Percentiles rank a stretch among this genome's conserved stretches.
Evolutionary conservation across 2,113 vertebrate genomes (phyloP).

Genomic region (Eupsittula cactorum): DNA sequence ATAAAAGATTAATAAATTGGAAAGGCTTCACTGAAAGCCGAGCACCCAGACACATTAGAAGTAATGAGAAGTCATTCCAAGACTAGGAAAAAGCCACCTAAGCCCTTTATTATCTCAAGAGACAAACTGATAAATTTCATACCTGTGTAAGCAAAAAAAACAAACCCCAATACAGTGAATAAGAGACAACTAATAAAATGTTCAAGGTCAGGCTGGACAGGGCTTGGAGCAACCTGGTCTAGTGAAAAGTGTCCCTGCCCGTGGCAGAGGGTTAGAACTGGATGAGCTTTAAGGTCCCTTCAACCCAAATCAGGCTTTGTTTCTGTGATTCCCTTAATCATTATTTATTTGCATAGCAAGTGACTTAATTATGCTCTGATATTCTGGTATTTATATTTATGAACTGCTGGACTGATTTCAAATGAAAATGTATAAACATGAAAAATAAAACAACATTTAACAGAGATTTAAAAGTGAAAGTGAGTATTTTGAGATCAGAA

Average conservation of each 20-base stretch:
- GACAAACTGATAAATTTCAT: not conserved
- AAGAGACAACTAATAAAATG: not conserved
- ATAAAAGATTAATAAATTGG: not conserved
- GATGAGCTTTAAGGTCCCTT: not conserved
- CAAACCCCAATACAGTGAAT: not conserved
- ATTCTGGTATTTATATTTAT: constrained; percentile 8
- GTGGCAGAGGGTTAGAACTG: not conserved
- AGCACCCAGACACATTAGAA: not conserved
- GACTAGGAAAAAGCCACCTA: not conserved
- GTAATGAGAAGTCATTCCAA: not conserved
- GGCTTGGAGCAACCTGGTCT: not conserved
- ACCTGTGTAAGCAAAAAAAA: not conserved
- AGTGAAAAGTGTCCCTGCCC: not conserved
- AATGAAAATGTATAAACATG: constrained; percentile 10
- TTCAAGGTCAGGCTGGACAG: not conserved
- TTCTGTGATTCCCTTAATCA: not conserved
- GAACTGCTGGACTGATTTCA: not conserved
- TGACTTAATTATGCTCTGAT: not conserved
- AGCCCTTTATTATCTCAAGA: not conserved
- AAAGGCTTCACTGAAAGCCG: not conserved
- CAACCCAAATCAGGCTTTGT: not conserved
- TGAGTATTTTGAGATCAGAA: not conserved
- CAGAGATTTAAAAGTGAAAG: not conserved
- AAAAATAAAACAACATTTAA: constrained; percentile 1
- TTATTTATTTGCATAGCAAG: not conserved